These are phyloP conservation scores for Fragum whitleyi DNA, from an alignment of 2,888 invertebrate species.

Conservation along the genomic window DNA sequence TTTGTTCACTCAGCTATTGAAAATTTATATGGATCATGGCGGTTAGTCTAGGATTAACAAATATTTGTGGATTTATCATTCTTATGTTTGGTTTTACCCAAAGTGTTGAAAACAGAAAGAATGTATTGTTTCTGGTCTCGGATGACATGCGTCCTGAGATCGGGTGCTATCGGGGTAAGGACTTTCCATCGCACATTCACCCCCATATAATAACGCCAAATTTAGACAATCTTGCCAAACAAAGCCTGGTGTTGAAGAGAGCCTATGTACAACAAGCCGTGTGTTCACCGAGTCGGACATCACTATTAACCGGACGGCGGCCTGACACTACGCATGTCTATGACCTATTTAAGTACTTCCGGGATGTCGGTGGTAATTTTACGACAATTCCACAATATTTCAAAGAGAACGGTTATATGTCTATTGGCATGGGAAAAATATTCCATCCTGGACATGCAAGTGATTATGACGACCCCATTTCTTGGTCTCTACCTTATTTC, in stretches of 20 bases:
- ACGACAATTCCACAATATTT: slow-evolving; percentile 66
- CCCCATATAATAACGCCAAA: slow-evolving; percentile 90
- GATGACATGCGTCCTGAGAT: slow-evolving; percentile 65
- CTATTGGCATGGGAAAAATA: slow-evolving; percentile 59
- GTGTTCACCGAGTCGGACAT: slow-evolving; percentile 49
- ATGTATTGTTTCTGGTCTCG: slow-evolving; percentile 58
- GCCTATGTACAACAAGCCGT: slow-evolving; percentile 46
- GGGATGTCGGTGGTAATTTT: slow-evolving; percentile 61
- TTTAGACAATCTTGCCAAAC: slow-evolving; percentile 89
- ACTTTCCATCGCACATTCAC: slow-evolving; percentile 82
- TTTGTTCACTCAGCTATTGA: not conserved
- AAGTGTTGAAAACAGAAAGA: slow-evolving; percentile 21
- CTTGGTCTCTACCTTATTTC: slow-evolving; percentile 68
- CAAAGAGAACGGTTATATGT: slow-evolving; percentile 49
- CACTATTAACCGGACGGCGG: slow-evolving; percentile 66
- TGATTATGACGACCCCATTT: slow-evolving; percentile 63
- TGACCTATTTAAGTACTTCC: slow-evolving; percentile 52
- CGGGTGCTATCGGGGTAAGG: slow-evolving; percentile 41
- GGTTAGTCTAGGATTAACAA: too few relatives aligned
- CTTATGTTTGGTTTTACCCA: not conserved
- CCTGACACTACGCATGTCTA: slow-evolving; percentile 68
- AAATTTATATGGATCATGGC: too few relatives aligned
- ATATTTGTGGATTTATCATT: not conserved
- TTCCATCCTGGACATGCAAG: slow-evolving; percentile 49
- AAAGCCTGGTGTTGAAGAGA: slow-evolving; percentile 38